phyloP scores from a whole-genome alignment of 1,140 invertebrate species.

The Heliothis subflexa region DNA sequence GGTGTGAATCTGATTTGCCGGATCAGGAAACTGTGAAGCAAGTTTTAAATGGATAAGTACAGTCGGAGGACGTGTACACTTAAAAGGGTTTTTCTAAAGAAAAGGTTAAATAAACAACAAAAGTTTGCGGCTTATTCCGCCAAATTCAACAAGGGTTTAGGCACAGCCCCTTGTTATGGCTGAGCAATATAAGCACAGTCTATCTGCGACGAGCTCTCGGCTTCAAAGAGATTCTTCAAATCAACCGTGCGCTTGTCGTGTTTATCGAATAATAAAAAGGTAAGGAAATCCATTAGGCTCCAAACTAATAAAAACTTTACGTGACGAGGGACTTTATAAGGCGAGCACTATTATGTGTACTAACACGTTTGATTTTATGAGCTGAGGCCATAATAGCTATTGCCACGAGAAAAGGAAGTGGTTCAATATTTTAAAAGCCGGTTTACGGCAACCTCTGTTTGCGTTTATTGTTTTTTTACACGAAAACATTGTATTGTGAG shows the following conservation, averaged over 20 bases:
- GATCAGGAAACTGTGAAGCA: slow-evolving; percentile 37
- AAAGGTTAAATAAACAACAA: slow-evolving; percentile 51
- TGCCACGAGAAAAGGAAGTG: slow-evolving; percentile 64
- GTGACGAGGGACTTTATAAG: slow-evolving; percentile 47
- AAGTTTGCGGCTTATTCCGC: slow-evolving; percentile 52
- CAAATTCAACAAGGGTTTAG: slow-evolving; percentile 51
- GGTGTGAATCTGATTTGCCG: slow-evolving; percentile 37
- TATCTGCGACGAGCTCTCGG: slow-evolving; percentile 47
- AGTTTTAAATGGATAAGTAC: slow-evolving; percentile 44
- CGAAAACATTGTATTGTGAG: slow-evolving; percentile 61
- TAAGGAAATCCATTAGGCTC: slow-evolving; percentile 55
- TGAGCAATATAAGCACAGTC: slow-evolving; percentile 40
- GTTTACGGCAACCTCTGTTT: slow-evolving; percentile 57
- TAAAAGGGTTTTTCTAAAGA: slow-evolving; percentile 51
- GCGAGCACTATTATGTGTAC: slow-evolving; percentile 38
- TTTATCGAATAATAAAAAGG: slow-evolving; percentile 58
- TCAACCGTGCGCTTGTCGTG: slow-evolving; percentile 58
- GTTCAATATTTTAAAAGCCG: slow-evolving; percentile 65
- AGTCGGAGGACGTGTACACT: slow-evolving; percentile 43
- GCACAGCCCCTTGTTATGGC: slow-evolving; percentile 43
- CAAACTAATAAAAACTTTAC: slow-evolving; percentile 58
- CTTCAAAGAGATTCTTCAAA: slow-evolving; percentile 61
- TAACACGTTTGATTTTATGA: slow-evolving; percentile 60
- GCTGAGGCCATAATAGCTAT: slow-evolving; percentile 56
- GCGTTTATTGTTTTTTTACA: slow-evolving; percentile 74